Evolutionary conservation across 2,888 invertebrate genomes (phyloP).

Genomic region (Acrobasis repandana): DNA sequence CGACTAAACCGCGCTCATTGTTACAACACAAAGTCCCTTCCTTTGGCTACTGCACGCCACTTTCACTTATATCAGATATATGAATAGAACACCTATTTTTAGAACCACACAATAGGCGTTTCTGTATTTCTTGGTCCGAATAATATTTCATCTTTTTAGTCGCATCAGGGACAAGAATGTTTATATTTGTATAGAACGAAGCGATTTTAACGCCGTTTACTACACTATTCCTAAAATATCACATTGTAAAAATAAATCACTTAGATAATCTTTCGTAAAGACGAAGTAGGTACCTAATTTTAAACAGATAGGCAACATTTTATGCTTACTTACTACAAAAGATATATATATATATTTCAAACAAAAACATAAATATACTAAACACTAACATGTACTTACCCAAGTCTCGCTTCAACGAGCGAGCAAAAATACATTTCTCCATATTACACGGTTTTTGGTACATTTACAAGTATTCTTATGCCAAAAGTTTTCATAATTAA

Average conservation of each 20-base stretch:
- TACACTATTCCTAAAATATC: too few relatives aligned
- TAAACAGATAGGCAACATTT: too few relatives aligned
- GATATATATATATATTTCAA: neutral
- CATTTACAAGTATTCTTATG: constrained; percentile 35
- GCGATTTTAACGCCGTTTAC: too few relatives aligned
- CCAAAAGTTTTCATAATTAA: constrained; percentile 45
- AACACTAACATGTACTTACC: neutral
- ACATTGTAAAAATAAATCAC: too few relatives aligned
- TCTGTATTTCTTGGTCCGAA: neutral
- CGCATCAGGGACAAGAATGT: too few relatives aligned
- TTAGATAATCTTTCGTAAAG: too few relatives aligned
- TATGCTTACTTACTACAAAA: too few relatives aligned
- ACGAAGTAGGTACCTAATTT: too few relatives aligned
- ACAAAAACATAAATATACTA: neutral
- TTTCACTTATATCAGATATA: constrained; percentile 5
- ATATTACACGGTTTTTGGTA: constrained; percentile 7
- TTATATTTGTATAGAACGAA: too few relatives aligned
- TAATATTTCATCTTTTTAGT: too few relatives aligned
- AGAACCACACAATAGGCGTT: neutral
- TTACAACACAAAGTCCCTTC: constrained; percentile 14
- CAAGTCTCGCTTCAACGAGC: neutral
- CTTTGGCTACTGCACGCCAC: neutral
- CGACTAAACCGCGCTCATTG: constrained; percentile 21
- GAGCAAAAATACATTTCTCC: neutral
- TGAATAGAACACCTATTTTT: neutral